Evolutionary conservation across 1,140 invertebrate genomes (phyloP).

Genomic region (Luehdorfia chinensis): DNA sequence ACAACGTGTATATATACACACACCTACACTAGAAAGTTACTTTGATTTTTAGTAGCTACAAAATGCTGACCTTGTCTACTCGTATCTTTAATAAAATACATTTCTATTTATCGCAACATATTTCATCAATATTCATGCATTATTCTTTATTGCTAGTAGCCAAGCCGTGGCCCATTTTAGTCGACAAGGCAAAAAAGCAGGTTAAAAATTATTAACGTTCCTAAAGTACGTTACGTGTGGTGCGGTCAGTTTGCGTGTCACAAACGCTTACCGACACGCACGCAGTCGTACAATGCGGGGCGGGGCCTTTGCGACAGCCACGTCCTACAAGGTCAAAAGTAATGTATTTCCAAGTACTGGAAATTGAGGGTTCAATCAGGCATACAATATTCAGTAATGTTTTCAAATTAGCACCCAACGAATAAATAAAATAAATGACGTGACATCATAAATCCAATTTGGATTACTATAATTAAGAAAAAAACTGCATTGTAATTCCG

Average conservation of each 20-base stretch:
- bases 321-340: slow-evolving; percentile 22
- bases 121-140: too few relatives aligned
- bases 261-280: slow-evolving; percentile 23
- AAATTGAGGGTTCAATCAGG: slow-evolving; percentile 21
- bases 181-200: slow-evolving; percentile 18
- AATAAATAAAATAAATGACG: too few relatives aligned
- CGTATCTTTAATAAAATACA: too few relatives aligned
- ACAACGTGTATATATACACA: too few relatives aligned
- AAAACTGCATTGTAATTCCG: too few relatives aligned
- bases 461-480: too few relatives aligned
- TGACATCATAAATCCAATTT: too few relatives aligned
- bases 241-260: slow-evolving; percentile 33
- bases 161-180: slow-evolving; percentile 15
- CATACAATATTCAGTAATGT: slow-evolving; percentile 25
- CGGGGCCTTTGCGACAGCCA: slow-evolving; percentile 18
- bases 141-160: too few relatives aligned
- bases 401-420: slow-evolving; percentile 18
- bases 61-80: too few relatives aligned
- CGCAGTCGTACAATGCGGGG: slow-evolving; percentile 21
- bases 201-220: slow-evolving; percentile 28
- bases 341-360: slow-evolving; percentile 18
- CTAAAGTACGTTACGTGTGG: slow-evolving; percentile 20
- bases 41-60: too few relatives aligned
- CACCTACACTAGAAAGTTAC: too few relatives aligned
- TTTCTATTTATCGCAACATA: too few relatives aligned